Evolutionary conservation across 2,888 invertebrate genomes (phyloP).

Genomic region (Lasioglossum villosulum): DNA sequence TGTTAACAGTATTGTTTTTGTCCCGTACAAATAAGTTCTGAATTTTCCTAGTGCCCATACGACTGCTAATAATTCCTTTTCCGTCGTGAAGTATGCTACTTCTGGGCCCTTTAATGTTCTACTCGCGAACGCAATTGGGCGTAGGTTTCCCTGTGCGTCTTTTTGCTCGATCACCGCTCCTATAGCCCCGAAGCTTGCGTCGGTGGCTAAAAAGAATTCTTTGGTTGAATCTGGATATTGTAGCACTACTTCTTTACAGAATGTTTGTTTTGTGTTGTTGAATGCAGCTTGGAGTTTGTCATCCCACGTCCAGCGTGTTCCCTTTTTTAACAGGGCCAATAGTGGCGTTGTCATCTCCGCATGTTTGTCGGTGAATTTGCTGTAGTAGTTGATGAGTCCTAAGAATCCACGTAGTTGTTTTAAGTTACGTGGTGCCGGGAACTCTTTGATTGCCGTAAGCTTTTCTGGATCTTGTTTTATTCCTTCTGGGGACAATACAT

Average conservation of each 20-base stretch:
- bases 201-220: not conserved
- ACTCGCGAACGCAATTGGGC: not conserved
- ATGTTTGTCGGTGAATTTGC: not conserved
- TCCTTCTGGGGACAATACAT: not conserved
- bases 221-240: not conserved
- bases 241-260: not conserved
- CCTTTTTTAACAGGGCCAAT: not conserved
- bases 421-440: not conserved
- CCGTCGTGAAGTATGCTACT: not conserved
- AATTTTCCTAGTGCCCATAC: too few relatives aligned
- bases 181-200: not conserved
- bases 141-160: not conserved
- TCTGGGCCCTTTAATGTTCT: not conserved
- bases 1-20: too few relatives aligned
- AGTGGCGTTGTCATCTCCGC: not conserved
- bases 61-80: not conserved
- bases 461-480: not conserved
- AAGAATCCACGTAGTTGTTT: not conserved
- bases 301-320: not conserved
- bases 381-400: not conserved
- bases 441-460: not conserved
- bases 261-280: not conserved
- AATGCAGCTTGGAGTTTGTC: not conserved
- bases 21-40: too few relatives aligned
- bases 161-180: not conserved